phyloP scores from a whole-genome alignment of 2,888 invertebrate genomes.

The Cephus runcator region DNA sequence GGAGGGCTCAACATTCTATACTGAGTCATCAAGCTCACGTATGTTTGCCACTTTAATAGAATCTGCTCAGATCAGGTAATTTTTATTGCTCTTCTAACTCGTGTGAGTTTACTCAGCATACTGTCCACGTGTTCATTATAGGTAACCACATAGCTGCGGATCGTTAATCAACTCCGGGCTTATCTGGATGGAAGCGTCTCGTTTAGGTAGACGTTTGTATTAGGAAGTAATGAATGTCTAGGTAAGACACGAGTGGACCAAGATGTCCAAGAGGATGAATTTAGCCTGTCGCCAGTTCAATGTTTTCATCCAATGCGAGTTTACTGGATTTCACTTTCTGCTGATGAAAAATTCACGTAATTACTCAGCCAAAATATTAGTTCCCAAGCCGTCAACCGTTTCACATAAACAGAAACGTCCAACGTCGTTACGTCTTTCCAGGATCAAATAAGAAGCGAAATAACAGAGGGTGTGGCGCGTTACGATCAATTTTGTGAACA shows the following conservation, averaged over 20 bases:
- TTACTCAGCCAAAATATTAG: background rate
- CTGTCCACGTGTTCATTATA: background rate
- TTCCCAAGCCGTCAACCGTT: background rate
- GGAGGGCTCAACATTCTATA: background rate
- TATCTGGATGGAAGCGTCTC: background rate
- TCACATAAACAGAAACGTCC: background rate
- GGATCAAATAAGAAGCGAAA: background rate
- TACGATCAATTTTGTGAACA: background rate
- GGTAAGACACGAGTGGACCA: background rate
- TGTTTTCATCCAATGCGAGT: background rate
- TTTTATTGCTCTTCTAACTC: background rate
- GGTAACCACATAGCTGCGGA: background rate
- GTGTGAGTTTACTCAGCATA: background rate
- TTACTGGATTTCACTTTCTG: background rate
- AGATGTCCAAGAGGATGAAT: background rate
- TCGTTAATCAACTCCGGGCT: background rate
- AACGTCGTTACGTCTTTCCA: background rate
- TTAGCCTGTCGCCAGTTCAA: background rate
- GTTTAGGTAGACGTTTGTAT: background rate
- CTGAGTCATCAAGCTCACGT: background rate
- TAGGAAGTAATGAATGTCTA: background rate
- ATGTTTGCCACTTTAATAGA: background rate
- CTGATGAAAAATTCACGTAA: background rate
- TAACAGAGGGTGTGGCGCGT: background rate
- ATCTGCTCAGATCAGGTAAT: background rate